Base-by-base conservation (phyloP, 2,888 invertebrate genomes). In the Amphipoea lucens region DNA sequence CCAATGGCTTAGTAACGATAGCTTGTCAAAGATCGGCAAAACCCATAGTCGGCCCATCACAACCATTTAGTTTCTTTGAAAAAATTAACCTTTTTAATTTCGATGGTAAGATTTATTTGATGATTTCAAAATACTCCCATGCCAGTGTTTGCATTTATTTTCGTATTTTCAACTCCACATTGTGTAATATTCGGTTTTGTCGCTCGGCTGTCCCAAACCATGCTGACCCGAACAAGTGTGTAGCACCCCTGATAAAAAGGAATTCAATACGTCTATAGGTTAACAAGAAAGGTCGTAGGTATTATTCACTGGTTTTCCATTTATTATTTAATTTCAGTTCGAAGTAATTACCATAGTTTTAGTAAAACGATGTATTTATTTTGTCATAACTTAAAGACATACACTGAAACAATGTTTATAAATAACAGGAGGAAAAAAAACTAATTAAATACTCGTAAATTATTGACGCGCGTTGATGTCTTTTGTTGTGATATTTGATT, bases 381-480 rank as follows among this genome's bases (percentile, higher is more conserved):
- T 70, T 54, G 9, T 51, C 12, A 23, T 36, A 36, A 51, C 12
- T 23, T 51, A 23, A 69, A 51, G 17, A 51, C 17, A 51, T 51
- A 51, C 51, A 51, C 17, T 5, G 5, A 51, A 51, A 20, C 51
- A 20, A 5, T 17, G 5, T 51, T 51, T 20, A 51, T 51, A 51
- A 20, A 54, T 54, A 54, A 7, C 20, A 54, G 3, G 7, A 51
- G 20, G 7, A 14, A 54, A 54, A 51, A 54, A 54, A 20, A 20
- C 54, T 17, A 51, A 51, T 69, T 3, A 29, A 29, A 2, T 6
- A 12, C 1, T 42, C 7, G 0, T 3, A 3, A 9, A 40, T 5
- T 57, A 0, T 4, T 36, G 2, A 4, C 74, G 82, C 90, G 89
- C 92, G 92, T 92, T 91, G 90, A 92, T 85, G 89, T 92, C 92